Evolutionary conservation across 2,113 vertebrate genomes (phyloP), one percentile per base, ranked within the genome.

Genomic region (Mesitornis unicolor): DNA sequence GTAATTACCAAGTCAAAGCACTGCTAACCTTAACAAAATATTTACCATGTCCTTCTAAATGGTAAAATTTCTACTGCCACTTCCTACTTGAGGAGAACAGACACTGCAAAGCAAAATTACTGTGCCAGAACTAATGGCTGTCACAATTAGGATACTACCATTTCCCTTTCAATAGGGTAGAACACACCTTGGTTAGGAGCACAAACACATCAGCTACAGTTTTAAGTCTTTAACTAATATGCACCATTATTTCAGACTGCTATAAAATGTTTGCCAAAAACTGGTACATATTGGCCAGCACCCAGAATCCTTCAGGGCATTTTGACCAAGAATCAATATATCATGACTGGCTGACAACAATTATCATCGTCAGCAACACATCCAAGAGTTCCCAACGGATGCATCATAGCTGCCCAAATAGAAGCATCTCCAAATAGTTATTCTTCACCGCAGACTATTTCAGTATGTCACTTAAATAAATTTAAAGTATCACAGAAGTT

Each of bases 41-140:
- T 82, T 75, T 61, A 76, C 67, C 4, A 14, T 54, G 16, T 8
- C 24, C 17, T 77, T 35, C 7, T 3, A 17, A n/a, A 43, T 6
- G 2, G 8, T 10, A 6, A 16, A 0, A 8, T 28, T 40, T 21
- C 56, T 47, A 6, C 36, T 63, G 38, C 43, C 20, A 3, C n/a
- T 65, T 61, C 63, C 68, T 24, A 36, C 6, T 8, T 3, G 7
- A 69, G 82, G 14, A 60, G 82, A 54, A 57, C 0, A 2, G 16
- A 7, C 11, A 5, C 1, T 5, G 50, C 74, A 48, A 28, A 61
- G 45, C 0, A 26, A 7, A 38, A 33, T 11, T 22, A 8, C 11
- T 69, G 38, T 17, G 54, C 26, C 43, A n/a, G 53, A 31, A 33
- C 33, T 26, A 45, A 15, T 6, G 11, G 12, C 22, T 25, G 17